These are phyloP conservation scores for Gallinago solitaria DNA, from an alignment of 2,797 vertebrate genomes.

Conservation along the genomic window DNA sequence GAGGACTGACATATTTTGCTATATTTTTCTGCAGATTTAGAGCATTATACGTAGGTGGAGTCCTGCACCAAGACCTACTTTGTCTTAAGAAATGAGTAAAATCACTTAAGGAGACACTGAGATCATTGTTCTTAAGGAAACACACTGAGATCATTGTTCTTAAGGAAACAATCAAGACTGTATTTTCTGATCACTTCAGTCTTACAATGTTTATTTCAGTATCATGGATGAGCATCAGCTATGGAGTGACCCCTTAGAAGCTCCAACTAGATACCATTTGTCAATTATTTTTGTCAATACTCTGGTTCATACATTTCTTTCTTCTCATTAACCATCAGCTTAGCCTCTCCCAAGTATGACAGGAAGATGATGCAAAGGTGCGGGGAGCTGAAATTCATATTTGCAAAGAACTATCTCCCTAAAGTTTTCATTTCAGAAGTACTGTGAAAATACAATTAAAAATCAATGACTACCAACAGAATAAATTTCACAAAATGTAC, in stretches of 20 bases:
- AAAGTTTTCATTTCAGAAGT: background rate
- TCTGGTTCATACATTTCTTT: background rate
- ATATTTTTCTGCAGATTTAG: background rate
- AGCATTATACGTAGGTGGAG: background rate
- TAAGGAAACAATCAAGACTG: background rate
- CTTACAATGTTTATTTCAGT: background rate
- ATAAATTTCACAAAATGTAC: background rate
- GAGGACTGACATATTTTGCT: background rate
- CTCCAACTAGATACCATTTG: background rate
- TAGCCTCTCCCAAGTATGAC: background rate
- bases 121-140: background rate
- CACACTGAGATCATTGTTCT: background rate
- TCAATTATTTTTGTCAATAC: background rate
- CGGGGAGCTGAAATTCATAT: background rate
- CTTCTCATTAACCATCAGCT: background rate
- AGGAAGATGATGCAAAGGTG: background rate
- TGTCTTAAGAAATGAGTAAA: background rate
- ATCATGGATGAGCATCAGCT: background rate
- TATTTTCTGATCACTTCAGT: background rate
- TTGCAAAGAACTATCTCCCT: background rate
- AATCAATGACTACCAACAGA: background rate
- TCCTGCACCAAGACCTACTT: background rate
- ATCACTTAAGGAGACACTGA: background rate
- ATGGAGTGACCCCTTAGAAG: background rate
- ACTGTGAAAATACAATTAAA: slow-evolving; percentile 7